Base-by-base conservation (phyloP, 1,140 invertebrate genomes). In the Drosophila sp. region DNA sequence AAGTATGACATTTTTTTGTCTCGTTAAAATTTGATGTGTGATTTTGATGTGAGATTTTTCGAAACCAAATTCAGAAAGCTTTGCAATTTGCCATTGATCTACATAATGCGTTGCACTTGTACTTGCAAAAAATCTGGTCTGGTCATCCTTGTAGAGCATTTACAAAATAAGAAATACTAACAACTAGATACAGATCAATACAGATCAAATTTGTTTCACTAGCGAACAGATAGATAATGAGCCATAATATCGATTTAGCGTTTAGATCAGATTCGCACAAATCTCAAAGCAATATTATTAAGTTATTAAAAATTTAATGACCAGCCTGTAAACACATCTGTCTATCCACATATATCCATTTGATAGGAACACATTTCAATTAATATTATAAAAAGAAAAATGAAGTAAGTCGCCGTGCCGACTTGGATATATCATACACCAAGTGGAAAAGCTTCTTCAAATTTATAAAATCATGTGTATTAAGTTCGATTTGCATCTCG, bases 41-140 rank as follows among this genome's bases (percentile, higher is more conserved):
- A 85, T 78, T 86, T 70, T 71, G 75, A 74, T 66, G 73, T 63
- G 32, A 64, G 50, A 54, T 56, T 79, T 40, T 79, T 76, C 80
- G 80, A 87, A 17, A 80, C 83, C 83, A 87, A 87, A 89, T 89
- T 85, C 76, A 84, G 80, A 60, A 61, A 65, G 58, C 56, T 62
- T 62, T 60, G 70, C 75, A 61, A 63, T 89, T 87, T 87, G 84
- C 85, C 84, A 87, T 87, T 87, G 84, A 87, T 87, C 84, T 87
- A 87, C 84, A 87, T 87, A 61, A 56, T 61, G 29, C 44, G 55
- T 65, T 83, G 80, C 76, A 83, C 80, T 83, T 84, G 80, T 72
- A 82, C 65, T 68, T 82, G 79, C 55, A 79, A 65, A 70, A 79
- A 86, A 50, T 50, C 44, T 50, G 23, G 44, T 87, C 76, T 75